Base-by-base conservation (phyloP, 2,113 vertebrate genomes). In the Pseudorasbora parva region DNA sequence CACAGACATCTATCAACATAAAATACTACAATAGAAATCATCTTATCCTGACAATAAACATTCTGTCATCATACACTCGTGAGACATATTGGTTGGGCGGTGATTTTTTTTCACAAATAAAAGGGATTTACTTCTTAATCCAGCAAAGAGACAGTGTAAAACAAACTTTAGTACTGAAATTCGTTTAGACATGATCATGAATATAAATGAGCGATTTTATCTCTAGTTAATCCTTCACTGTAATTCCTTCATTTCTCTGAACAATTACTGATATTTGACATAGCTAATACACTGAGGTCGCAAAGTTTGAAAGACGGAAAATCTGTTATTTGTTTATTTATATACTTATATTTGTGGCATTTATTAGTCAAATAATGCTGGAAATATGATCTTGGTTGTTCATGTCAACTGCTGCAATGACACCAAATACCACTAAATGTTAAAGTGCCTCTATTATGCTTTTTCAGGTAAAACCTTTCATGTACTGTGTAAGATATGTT, bases 1-100 rank as follows among this genome's bases (percentile, higher is more conserved):
- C 41, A 72, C 69, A 72, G n/a, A 25, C 11, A 72, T 60, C 69
- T 72, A 72, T 25, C 41, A 72, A 72, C 69, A 72, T 72, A 15
- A 72, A 25, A 72, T 45, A 47, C n/a, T 47, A 7, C 23, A 25
- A 72, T 23, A 71, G 5, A 69, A 43, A 37, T 66, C 62, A 8
- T 33, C 27, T 68, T 45, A 8, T 41, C 8, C 9, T 41, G 8
- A 68, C 33, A 68, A 68, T 71, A 71, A 45, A 71, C 68, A 71
- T 71, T 71, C 57, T 60, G 57, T 60, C 57, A 59, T 25, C 21
- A 23, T 71, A 45, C n/a, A 23, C 41, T 71, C 37, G 8, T 71
- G 11, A 45, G 37, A 45, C 21, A 19, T 37, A 37, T 45, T 68
- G 15, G 33, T 68, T 68, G 33, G 17, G 62, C 3, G 1, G 66